These are phyloP conservation scores for Mastomys natalensis DNA, from an alignment of 2,113 vertebrate species.

Conservation along the genomic window DNA sequence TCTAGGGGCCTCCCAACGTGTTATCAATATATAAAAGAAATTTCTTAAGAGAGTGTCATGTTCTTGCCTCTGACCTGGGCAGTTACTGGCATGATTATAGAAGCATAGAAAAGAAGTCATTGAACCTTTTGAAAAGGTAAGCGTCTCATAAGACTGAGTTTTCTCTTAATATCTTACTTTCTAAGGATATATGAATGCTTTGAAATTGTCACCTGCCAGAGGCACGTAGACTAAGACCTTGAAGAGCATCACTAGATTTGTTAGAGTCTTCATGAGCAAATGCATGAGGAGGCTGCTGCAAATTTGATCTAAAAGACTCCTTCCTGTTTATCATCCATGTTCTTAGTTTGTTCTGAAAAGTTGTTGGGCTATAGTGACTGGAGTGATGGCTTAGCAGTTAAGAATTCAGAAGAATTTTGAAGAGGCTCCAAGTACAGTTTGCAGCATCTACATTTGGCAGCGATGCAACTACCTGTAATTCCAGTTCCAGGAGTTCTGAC, in stretches of 20 bases:
- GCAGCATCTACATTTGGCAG: not conserved
- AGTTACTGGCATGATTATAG: not conserved
- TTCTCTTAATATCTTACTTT: slow-evolving; percentile 20
- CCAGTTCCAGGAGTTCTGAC: not conserved
- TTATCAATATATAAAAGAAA: not conserved
- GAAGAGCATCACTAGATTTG: not conserved
- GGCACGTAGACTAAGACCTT: not conserved
- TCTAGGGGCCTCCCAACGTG: rapidly evolving
- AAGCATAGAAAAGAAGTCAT: not conserved
- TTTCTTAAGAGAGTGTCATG: too few species aligned
- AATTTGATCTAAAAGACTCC: not conserved
- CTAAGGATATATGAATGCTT: not conserved
- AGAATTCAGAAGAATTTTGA: not conserved
- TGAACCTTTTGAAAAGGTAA: not conserved
- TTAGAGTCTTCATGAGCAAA: slow-evolving; percentile 22
- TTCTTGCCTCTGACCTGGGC: not conserved
- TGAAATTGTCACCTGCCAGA: not conserved
- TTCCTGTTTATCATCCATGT: not conserved
- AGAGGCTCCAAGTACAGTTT: not conserved
- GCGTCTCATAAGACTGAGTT: slow-evolving; percentile 20
- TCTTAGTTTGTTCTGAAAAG: slow-evolving; percentile 1
- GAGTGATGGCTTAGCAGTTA: not conserved
- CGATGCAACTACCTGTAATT: not conserved
- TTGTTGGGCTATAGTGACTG: not conserved
- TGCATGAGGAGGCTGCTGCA: not conserved